Base-by-base conservation (phyloP, 2,888 invertebrate species). In the Atethmia centrago region DNA sequence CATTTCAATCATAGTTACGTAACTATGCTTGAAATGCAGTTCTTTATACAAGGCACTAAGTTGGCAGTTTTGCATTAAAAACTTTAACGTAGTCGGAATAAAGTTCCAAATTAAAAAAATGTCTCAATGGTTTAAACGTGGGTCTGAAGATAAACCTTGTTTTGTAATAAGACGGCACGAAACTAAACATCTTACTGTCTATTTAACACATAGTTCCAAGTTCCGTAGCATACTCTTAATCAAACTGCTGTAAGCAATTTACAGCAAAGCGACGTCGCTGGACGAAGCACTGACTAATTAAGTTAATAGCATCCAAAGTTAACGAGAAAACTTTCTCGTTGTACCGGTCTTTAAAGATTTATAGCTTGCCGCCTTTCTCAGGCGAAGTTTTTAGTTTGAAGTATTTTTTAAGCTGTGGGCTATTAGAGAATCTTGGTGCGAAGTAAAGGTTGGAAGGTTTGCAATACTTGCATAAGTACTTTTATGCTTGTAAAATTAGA, bases 241-340 rank as follows among this genome's bases (percentile, higher is more conserved):
- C 59, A 76, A 66, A 56, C 55, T 40, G 31, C 40, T 61, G 59
- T 53, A 40, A 74, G 81, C 63, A 64, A 55, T 74, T 59, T 28
- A 36, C 28, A 56, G 45, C 36, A 28, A 64, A 64, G 42, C 53
- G 36, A 25, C 28, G 12, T n/a, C 28, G n/a, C 56, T 49, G 59
- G 70, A 71, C 84, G 21, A 53, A 64, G 51, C 58, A 45, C 59
- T 67, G 28, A 71, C 66, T 70, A 64, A 80, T 81, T 80, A 68
- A 84, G 76, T 80, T 53, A 67, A 74, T 80, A 74, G 58, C 42
- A 61, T 68, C 36, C 19, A 65, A 61, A 68, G 59, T 83, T 83
- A 81, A 84, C 75, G 75, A 84, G 75, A 67, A 79, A 80, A 81
- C 47, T 80, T 80, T 56, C 21, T 40, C 70, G 12, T 49, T 59